A percentile compares a stretch with the other conserved stretches of the same genome.
Conservation (phyloP, 2,888 invertebrate genomes). For the Caenorhabditis sp. region DNA sequence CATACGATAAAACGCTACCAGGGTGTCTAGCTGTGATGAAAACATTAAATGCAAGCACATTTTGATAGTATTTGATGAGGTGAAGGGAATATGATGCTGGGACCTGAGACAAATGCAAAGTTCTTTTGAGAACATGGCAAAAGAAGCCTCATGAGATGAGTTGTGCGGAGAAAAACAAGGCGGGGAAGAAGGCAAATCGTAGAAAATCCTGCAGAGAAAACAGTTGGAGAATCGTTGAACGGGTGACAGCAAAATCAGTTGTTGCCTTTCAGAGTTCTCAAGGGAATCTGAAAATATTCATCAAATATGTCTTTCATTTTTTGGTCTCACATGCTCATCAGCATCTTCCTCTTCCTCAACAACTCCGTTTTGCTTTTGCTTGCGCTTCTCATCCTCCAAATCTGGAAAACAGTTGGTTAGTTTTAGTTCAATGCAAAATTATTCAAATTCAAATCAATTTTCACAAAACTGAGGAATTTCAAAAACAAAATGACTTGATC, state of each 20-base stretch:
- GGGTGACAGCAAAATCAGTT: background rate
- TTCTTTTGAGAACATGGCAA: slow-evolving; percentile 13
- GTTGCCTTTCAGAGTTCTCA: slow-evolving; percentile 52
- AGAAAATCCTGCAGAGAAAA: background rate
- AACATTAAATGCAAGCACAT: slow-evolving; percentile 17
- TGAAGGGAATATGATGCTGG: slow-evolving; percentile 39
- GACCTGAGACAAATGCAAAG: slow-evolving; percentile 36
- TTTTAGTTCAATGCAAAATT: background rate
- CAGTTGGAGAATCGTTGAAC: slow-evolving; percentile 17
- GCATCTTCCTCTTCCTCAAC: slow-evolving; percentile 65
- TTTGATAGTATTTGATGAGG: slow-evolving; percentile 15
- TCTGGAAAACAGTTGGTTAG: slow-evolving; percentile 50
- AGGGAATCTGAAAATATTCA: slow-evolving; percentile 52
- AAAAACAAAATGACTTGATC: too few species aligned
- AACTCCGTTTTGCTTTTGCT: slow-evolving; percentile 61
- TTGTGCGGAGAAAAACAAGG: background rate
- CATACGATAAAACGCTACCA: slow-evolving; percentile 2
- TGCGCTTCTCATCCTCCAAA: slow-evolving; percentile 69
- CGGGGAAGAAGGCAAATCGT: too few species aligned
- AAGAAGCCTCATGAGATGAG: slow-evolving; percentile 38
- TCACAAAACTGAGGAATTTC: slow-evolving; percentile 5
- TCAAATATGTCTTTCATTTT: background rate
- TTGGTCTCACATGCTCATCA: slow-evolving; percentile 52
- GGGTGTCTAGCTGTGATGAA: slow-evolving; percentile 27
- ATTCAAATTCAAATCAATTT: background rate